Conservation (phyloP, 2,113 vertebrate species). For the Pteruthius melanotis region DNA sequence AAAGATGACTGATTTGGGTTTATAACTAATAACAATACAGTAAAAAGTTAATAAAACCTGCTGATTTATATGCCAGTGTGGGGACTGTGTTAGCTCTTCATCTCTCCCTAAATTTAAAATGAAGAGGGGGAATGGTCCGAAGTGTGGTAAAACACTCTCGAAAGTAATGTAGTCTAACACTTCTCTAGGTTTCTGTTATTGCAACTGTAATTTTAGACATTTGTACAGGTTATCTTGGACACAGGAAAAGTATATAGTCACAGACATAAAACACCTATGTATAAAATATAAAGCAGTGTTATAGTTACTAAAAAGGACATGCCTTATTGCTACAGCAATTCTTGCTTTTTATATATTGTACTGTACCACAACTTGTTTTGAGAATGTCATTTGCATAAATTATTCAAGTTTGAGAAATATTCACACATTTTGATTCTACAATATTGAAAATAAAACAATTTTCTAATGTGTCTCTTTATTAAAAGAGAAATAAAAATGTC, state of each 20-base stretch:
- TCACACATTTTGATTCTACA: conserved; percentile 78
- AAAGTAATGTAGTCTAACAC: conserved; percentile 65
- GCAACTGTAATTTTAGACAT: conserved; percentile 71
- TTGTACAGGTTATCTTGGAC: conserved; percentile 70
- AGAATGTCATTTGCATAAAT: conserved; percentile 74
- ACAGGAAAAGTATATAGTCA: conserved; percentile 69
- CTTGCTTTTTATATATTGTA: conserved; percentile 67
- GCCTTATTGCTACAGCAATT: conserved; percentile 70
- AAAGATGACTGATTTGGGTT: neutral
- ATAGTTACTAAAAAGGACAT: conserved; percentile 77
- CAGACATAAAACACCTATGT: conserved; percentile 68
- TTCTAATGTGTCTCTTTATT: conserved; percentile 90
- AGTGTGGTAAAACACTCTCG: conserved; percentile 32
- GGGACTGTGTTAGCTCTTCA: neutral
- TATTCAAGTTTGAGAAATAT: conserved; percentile 75
- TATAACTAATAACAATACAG: neutral
- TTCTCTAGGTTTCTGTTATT: conserved; percentile 68
- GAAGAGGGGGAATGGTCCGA: neutral
- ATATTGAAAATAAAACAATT: conserved; percentile 84
- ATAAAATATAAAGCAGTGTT: conserved; percentile 73
- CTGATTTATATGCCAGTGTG: neutral
- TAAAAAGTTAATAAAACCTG: neutral
- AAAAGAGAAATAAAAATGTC: conserved; percentile 87
- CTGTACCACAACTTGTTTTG: conserved; percentile 66
- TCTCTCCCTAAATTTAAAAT: conserved; percentile 31